Conservation (phyloP, 2,888 invertebrate species). For the Nysson spinosus region DNA sequence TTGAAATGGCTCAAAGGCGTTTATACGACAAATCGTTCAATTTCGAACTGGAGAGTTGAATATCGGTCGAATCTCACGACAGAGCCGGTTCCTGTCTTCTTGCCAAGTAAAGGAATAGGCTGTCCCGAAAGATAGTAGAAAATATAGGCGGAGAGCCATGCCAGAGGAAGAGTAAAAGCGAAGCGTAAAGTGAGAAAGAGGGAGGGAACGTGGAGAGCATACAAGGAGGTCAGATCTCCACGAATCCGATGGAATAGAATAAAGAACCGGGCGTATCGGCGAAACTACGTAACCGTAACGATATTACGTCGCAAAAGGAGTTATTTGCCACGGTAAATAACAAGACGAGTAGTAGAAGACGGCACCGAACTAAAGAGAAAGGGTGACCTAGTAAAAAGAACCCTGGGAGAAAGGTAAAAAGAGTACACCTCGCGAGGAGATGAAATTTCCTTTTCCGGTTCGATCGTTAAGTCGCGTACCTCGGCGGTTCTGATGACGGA, state of each 20-base stretch:
- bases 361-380: neutral
- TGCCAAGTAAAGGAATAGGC: constrained; percentile 52
- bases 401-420: constrained; percentile 16
- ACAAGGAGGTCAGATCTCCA: constrained; percentile 32
- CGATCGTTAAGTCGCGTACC: constrained; percentile 55
- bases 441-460: constrained; percentile 59
- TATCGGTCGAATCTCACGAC: constrained; percentile 49
- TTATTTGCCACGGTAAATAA: constrained; percentile 52
- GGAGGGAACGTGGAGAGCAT: constrained; percentile 32
- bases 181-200: neutral
- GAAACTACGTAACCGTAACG: constrained; percentile 57
- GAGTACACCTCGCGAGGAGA: constrained; percentile 46
- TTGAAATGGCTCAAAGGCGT: constrained; percentile 43
- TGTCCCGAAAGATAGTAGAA: constrained; percentile 35
- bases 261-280: constrained; percentile 54
- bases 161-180: no score
- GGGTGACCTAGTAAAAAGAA: neutral
- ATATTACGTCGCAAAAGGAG: constrained; percentile 54
- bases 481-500: constrained; percentile 44
- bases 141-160: no score
- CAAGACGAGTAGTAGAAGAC: constrained; percentile 29
- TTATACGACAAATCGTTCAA: constrained; percentile 56
- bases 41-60: constrained; percentile 40
- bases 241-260: constrained; percentile 52
- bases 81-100: constrained; percentile 42